Evolutionary conservation across 2,113 vertebrate genomes (phyloP).

Genomic region (Phrynocephalus versicolor): DNA sequence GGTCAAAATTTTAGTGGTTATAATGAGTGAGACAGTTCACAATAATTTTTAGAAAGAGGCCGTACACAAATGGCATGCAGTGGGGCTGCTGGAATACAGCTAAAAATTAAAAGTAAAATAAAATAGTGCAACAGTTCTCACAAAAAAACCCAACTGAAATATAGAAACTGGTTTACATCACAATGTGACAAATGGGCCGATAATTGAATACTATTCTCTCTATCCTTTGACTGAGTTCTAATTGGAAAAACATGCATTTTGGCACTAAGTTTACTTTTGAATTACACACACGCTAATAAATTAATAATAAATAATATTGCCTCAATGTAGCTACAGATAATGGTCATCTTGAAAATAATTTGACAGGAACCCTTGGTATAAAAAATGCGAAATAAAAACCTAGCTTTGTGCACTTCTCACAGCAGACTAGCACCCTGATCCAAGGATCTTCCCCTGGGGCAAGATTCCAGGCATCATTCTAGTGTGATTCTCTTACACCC

Average conservation of each 20-base stretch:
- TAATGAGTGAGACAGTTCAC: constrained; percentile 67
- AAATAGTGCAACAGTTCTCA: constrained; percentile 71
- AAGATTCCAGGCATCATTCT: too few species aligned
- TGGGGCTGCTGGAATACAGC: constrained; percentile 64
- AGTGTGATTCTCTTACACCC: too few species aligned
- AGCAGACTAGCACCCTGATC: neutral
- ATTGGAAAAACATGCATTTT: constrained; percentile 78
- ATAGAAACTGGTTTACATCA: constrained; percentile 61
- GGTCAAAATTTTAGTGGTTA: constrained; percentile 65
- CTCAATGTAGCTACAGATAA: constrained; percentile 42
- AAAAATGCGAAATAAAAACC: neutral
- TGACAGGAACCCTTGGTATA: constrained; percentile 8
- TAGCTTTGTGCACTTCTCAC: neutral
- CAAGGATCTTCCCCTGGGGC: neutral
- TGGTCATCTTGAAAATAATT: constrained; percentile 41
- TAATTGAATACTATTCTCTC: constrained; percentile 63
- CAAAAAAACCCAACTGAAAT: constrained; percentile 66
- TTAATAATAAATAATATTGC: constrained; percentile 49
- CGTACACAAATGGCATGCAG: constrained; percentile 77
- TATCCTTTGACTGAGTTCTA: constrained; percentile 71
- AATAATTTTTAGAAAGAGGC: constrained; percentile 67
- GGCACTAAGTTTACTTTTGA: constrained; percentile 70
- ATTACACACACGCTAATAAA: constrained; percentile 55
- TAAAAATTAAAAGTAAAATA: constrained; percentile 21
- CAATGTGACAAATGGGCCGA: constrained; percentile 57